These are phyloP conservation scores for Stomatorhinus ivindoensis DNA, from an alignment of 2,113 vertebrate species.

Conservation along the genomic window DNA sequence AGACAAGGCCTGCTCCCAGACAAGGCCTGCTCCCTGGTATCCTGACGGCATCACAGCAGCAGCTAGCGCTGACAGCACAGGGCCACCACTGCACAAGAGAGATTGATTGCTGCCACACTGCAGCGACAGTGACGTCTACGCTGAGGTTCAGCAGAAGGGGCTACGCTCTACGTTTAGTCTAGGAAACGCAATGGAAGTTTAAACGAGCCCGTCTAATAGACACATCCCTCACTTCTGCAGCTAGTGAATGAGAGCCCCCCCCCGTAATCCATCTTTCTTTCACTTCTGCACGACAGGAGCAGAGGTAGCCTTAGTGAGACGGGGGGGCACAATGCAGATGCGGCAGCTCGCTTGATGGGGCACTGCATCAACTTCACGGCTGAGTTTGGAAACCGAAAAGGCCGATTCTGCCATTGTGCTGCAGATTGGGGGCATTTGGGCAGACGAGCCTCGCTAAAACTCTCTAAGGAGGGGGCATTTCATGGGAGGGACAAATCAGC, in stretches of 20 bases:
- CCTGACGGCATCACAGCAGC: background rate
- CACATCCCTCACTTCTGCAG: conserved; percentile 2
- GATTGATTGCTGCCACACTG: background rate
- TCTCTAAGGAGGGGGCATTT: background rate
- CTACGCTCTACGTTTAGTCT: background rate
- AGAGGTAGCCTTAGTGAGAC: background rate
- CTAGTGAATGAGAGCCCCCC: background rate
- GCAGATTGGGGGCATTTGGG: background rate
- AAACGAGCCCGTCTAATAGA: background rate
- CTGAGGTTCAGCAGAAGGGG: background rate
- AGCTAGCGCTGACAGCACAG: background rate
- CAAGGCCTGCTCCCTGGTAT: background rate
- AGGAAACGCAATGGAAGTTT: background rate
- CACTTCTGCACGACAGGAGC: background rate
- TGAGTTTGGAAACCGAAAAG: background rate
- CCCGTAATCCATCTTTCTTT: background rate
- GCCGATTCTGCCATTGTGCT: background rate
- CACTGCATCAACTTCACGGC: background rate
- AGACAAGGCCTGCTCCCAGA: background rate
- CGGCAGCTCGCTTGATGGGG: background rate
- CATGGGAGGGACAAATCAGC: background rate
- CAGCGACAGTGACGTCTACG: background rate
- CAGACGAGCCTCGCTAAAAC: background rate
- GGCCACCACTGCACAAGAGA: background rate
- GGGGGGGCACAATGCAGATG: background rate